Evolutionary conservation across 2,113 vertebrate genomes (phyloP).

Genomic region (Tricholaema leucomelas): DNA sequence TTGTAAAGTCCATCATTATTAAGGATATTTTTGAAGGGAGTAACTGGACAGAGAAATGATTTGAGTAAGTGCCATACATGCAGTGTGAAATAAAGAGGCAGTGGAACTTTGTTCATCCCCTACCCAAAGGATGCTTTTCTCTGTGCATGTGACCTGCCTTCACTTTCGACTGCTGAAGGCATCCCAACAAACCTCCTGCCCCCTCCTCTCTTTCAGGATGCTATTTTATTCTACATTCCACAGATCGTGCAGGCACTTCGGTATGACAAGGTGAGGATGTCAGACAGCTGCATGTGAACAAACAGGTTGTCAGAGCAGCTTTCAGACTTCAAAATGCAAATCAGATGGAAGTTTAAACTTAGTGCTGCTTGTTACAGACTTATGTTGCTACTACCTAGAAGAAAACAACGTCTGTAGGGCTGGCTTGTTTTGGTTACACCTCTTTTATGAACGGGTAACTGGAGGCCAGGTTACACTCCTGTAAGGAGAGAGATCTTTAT

Average conservation of each 20-base stretch:
- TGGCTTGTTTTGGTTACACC: background rate
- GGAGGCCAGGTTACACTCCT: background rate
- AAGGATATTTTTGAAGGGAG: background rate
- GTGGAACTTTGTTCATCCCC: background rate
- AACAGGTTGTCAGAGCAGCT: background rate
- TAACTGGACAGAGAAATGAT: background rate
- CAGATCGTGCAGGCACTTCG: constrained; percentile 97
- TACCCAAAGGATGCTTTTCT: background rate
- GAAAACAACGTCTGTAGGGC: background rate
- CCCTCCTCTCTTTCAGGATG: constrained; percentile 79
- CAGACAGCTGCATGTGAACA: background rate
- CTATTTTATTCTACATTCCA: constrained; percentile 98
- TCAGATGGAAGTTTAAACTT: background rate
- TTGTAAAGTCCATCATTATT: background rate
- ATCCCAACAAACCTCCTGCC: background rate
- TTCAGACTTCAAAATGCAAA: background rate
- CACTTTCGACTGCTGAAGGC: background rate
- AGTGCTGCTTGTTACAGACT: background rate
- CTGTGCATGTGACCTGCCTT: background rate
- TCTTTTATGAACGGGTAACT: background rate
- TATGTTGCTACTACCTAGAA: background rate
- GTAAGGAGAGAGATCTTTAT: background rate
- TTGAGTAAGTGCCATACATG: background rate
- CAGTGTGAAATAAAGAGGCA: background rate
- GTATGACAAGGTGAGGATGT: constrained; percentile 89